Evolutionary conservation across 2,113 vertebrate species (phyloP).

Genomic region (Myrmecobius fasciatus): DNA sequence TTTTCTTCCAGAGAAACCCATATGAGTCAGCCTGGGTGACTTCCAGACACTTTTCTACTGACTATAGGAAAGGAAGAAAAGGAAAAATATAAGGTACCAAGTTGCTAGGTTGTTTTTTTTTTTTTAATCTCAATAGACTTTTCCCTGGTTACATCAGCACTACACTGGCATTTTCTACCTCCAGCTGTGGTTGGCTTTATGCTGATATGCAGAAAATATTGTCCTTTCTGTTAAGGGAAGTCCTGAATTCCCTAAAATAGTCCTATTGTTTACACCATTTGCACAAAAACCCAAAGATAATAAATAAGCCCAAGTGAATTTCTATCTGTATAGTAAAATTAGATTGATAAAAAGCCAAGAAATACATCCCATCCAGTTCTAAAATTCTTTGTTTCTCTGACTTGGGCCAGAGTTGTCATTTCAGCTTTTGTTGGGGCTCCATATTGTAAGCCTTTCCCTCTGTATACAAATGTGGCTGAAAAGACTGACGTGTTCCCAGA

Average conservation of each 20-base stretch:
- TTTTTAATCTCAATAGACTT: neutral
- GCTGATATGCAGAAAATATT: slow-evolving; percentile 9
- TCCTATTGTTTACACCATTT: neutral
- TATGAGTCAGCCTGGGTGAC: slow-evolving; percentile 32
- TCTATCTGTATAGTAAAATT: neutral
- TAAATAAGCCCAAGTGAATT: neutral
- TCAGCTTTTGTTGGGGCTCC: neutral
- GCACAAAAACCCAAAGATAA: neutral
- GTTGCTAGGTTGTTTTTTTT: neutral
- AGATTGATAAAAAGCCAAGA: slow-evolving; percentile 21
- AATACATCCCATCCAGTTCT: neutral
- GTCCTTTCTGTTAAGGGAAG: neutral
- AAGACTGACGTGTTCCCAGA: neutral
- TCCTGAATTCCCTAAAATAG: slow-evolving; percentile 16
- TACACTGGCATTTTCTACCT: neutral
- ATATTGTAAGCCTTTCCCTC: neutral
- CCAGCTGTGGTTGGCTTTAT: neutral
- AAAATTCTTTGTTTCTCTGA: neutral
- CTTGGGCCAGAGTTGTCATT: neutral
- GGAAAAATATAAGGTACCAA: neutral
- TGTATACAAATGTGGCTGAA: neutral
- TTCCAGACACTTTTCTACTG: slow-evolving; percentile 19
- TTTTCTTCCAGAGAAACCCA: neutral
- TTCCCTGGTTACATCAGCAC: slow-evolving; percentile 2
- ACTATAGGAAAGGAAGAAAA: slow-evolving; percentile 46